Base-by-base conservation (phyloP, 2,113 vertebrate genomes). In the Andinoacara biseriatus region DNA sequence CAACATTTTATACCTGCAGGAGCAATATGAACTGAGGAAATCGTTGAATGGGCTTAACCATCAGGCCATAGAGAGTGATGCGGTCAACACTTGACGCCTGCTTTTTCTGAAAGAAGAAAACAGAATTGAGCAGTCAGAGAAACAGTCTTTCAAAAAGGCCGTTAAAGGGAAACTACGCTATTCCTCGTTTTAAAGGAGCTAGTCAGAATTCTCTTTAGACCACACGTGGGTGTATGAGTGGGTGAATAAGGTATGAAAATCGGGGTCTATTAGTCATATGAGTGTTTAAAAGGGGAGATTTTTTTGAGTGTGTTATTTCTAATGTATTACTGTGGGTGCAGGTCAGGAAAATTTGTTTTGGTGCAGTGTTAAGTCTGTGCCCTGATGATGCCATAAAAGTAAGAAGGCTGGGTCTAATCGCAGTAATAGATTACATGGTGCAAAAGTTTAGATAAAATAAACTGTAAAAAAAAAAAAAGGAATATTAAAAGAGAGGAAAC, bases 11-110 rank as follows among this genome's bases (percentile, higher is more conserved):
- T 92, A 99, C 98, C 98, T 99, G 98, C 43, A 99, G 94, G 15
- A 99, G 97, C 5, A 99, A 95, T 62, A 99, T 99, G 93, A 99
- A 99, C 95, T 99, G 98, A 0, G 98, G 98, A 86, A 99, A 99
- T 52, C 98, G 94, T 78, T 99, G 98, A 89, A 99, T 98, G 72
- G 98, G 98, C 58, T 99, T 99, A 90, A 99, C 98, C 98, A 99
- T 99, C 78, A 99, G 92, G 69, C 98, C 98, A 0, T 99, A 99
- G 29, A 99, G 97, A 0, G 98, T 99, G 90, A 99, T 98, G 0
- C 98, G 96, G 92, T 99, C 98, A 0, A 95, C 56, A 0, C 97
- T 99, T 14, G 96, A 95, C 1, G 97, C 96, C 92, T 99, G 98
- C 84, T 98, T 97, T 89, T 96, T 97, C 97, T 99, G 95, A 0